Base-by-base conservation (phyloP, 2,888 invertebrate genomes). In the Meiosimyza platycephala region DNA sequence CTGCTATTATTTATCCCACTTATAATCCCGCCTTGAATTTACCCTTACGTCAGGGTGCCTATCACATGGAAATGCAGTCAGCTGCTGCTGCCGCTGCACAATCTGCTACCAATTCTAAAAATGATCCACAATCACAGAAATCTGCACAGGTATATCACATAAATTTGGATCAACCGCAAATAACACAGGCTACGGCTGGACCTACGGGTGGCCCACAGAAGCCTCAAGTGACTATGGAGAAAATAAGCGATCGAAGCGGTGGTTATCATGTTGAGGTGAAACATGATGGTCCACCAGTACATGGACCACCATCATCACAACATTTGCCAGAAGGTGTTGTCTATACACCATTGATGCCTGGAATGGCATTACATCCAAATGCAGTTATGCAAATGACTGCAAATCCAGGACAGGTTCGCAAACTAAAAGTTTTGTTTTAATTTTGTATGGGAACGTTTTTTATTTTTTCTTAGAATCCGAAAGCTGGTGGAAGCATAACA, bases 401-500 rank as follows among this genome's bases (percentile, higher is more conserved):
- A 48, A 83, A 79, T 72, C 75, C 83, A 22, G 77, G 80, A 5
- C 84, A 83, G 81, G 85, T 85, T 67, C 76, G 47, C 16, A 1
- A 40, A 9, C 40, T 40, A 3, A 16, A 40, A 62, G 55, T 18
- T 16, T 51, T 1, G 16, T 9, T 12, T 15, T 16, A n/a, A 55
- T 54, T 66, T 62, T 40, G 40, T 40, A 9, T 40, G 40, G 9
- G 6, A 9, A 40, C 3, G n/a, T 40, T 40, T 51, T 65, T 12
- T 52, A 67, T 50, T 62, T 9, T 54, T 69, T 22, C 85, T 6
- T 84, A 93, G 92, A 91, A 91, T 74, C 88, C 91, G n/a, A 93
- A 94, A 83, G 90, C 93, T 1, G 94, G 94, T 1, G 94, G 95
- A 74, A 93, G 94, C 80, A 95, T 95, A 75, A 93, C 94, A 0